Evolutionary conservation across 53 echinoderm and acorn worm species (phyloP).

Genomic region (Antedon mediterranea): DNA sequence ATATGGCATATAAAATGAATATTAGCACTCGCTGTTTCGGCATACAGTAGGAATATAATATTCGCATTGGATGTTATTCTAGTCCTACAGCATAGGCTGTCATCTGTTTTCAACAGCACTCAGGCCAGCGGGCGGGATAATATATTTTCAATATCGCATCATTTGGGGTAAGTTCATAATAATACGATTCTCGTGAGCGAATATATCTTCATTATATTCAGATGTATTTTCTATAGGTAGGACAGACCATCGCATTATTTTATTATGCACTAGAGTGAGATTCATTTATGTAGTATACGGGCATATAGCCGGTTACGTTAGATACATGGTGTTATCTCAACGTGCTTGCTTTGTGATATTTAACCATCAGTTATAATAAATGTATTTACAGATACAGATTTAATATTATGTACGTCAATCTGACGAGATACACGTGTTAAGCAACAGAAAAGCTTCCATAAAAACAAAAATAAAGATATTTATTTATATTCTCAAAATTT

Average conservation of each 20-base stretch:
- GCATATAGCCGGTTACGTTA: neutral
- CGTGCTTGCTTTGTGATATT: too few relatives aligned
- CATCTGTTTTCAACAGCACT: neutral
- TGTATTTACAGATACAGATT: too few relatives aligned
- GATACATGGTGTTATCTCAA: too few relatives aligned
- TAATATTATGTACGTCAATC: too few relatives aligned
- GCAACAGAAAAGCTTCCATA: too few relatives aligned
- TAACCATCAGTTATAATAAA: too few relatives aligned
- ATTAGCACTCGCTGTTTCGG: neutral
- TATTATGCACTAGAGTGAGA: neutral
- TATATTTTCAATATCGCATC: neutral
- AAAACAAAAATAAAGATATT: too few relatives aligned
- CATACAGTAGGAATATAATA: neutral
- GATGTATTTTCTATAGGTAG: neutral
- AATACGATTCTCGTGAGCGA: neutral
- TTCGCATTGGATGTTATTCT: neutral
- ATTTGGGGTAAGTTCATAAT: neutral
- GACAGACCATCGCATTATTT: neutral
- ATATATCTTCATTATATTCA: neutral
- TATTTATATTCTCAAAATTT: too few relatives aligned
- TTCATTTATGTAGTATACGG: neutral
- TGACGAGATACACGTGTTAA: too few relatives aligned
- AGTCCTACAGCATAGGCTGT: neutral
- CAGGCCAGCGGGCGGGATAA: neutral
- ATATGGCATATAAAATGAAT: neutral